These are phyloP conservation scores for Selene dorsalis DNA, from an alignment of 2,797 vertebrate genomes.

Conservation along the genomic window DNA sequence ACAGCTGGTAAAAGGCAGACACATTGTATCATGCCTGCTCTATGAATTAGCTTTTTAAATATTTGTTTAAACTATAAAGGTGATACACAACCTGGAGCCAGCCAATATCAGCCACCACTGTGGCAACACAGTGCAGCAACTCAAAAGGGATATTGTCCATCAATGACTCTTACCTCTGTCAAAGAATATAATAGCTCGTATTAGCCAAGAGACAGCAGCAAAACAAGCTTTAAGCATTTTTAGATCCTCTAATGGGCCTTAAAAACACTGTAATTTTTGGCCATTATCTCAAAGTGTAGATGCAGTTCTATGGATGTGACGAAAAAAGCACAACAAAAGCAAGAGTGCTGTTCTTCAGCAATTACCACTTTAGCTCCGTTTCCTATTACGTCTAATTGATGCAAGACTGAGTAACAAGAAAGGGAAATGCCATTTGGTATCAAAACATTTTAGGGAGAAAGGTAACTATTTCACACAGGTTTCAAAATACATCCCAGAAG, in stretches of 20 bases:
- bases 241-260: conserved; percentile 15
- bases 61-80: conserved; percentile 36
- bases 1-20: conserved; percentile 42
- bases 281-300: conserved; percentile 51
- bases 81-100: conserved; percentile 30
- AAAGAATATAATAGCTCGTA: conserved; percentile 30
- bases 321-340: conserved; percentile 59
- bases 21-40: conserved; percentile 38
- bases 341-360: conserved; percentile 44
- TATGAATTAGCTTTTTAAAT: conserved; percentile 46
- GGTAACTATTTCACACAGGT: conserved; percentile 37
- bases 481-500: conserved; percentile 48
- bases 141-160: conserved; percentile 4
- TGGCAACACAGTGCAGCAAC: neutral
- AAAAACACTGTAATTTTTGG: conserved; percentile 41
- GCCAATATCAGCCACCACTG: neutral
- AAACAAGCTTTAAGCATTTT: conserved; percentile 29
- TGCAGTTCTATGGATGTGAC: conserved; percentile 16
- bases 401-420: conserved; percentile 43
- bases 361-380: conserved; percentile 41
- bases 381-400: conserved; percentile 56
- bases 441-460: conserved; percentile 47
- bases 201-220: conserved; percentile 26
- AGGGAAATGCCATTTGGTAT: conserved; percentile 47
- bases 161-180: neutral